Evolutionary conservation across 2,888 invertebrate genomes (phyloP), one percentile per base, ranked within the genome.

Genomic region (Eupeodes latifasciatus): DNA sequence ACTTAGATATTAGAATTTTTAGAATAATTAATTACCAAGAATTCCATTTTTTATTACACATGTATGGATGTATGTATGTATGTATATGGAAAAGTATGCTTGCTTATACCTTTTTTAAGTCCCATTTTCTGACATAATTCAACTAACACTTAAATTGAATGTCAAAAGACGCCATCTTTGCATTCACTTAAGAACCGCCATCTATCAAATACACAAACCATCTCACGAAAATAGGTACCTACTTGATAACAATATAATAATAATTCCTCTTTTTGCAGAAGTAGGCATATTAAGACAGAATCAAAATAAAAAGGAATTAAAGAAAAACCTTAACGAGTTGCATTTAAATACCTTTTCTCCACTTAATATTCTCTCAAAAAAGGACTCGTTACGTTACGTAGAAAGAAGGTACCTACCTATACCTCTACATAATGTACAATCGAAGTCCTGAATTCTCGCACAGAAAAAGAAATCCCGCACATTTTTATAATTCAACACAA

Each of bases 401-500:
- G 44, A n/a, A 14, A 34, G 27, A 27, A 27, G 40, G 40, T 9
- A 40, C 40, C 36, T n/a, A 6, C 7, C 5, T 40, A 7, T 40
- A 40, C 40, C 40, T 44, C 47, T 14, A 4, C 36, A n/a, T n/a
- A n/a, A n/a, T n/a, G 12, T 51, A 12, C 2, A 14, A 19, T 27
- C 11, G 14, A 12, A 67, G 61, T 9, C 55, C 14, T 4, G 9
- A 7, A 71, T 44, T 44, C 44, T 44, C 44, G 19, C 71, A 36
- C 59, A 69, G 44, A 71, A 62, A 72, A 72, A 27, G 1, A 19
- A 62, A 57, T 6, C 71, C 55, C 67, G 12, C 78, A 53, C 57
- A 69, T 66, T 55, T 78, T 36, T 36, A 76, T 66, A 49, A 40
- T 64, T 62, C 53, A 64, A 49, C 69, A 49, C 71, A 61, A 53